Conservation (phyloP, 2,888 invertebrate genomes). For the Stictocephala bisonia region DNA sequence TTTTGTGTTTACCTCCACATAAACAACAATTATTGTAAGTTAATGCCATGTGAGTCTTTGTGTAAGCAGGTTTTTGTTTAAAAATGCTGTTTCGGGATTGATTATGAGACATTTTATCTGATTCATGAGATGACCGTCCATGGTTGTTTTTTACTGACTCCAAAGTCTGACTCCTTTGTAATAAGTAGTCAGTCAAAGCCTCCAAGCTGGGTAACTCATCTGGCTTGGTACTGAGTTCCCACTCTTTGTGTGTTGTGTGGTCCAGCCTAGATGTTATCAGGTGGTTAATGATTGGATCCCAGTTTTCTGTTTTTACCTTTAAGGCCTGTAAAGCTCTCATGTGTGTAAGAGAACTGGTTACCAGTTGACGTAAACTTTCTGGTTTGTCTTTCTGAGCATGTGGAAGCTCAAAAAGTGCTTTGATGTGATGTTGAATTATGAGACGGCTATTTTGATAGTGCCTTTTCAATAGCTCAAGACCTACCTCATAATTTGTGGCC, state of each 20-base stretch:
- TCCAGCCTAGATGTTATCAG: not conserved
- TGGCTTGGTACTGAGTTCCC: too few species aligned
- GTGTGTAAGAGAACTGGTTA: too few species aligned
- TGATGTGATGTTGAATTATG: constrained; percentile 3
- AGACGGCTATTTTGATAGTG: not conserved
- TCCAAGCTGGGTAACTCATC: too few species aligned
- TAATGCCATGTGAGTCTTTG: too few species aligned
- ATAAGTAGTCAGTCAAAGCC: too few species aligned
- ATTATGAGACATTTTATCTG: not conserved
- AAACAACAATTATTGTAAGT: not conserved
- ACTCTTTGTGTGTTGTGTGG: too few species aligned
- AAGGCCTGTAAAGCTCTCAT: not conserved
- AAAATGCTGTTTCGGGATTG: not conserved
- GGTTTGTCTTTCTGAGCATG: not conserved
- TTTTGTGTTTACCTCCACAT: not conserved
- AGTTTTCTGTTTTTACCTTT: not conserved
- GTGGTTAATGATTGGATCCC: not conserved
- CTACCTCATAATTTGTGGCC: constrained; percentile 4
- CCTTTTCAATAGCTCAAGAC: not conserved
- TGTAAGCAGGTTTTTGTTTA: not conserved
- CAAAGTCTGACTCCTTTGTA: not conserved
- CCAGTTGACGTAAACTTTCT: too few species aligned
- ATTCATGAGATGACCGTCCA: not conserved
- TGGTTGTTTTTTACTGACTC: not conserved
- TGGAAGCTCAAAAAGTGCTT: constrained; percentile 8